These are phyloP conservation scores for Bradypodion ventrale DNA, from an alignment of 2,797 vertebrate species.

Conservation along the genomic window DNA sequence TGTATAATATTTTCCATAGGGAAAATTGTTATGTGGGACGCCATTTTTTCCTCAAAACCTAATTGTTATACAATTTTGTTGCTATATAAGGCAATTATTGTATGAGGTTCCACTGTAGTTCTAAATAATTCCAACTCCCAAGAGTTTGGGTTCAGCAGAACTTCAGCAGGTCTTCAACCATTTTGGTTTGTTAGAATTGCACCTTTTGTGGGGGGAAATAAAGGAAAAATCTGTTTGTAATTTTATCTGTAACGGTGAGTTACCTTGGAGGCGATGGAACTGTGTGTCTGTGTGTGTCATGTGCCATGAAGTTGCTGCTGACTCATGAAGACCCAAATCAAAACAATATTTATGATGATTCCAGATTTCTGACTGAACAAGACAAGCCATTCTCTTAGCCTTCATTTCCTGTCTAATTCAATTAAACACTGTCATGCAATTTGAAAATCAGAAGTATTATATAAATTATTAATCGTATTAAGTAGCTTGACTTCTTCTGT, in stretches of 20 bases:
- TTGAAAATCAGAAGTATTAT: neutral
- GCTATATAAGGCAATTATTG: no score
- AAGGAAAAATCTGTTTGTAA: neutral
- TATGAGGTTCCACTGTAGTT: no score
- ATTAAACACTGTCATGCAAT: no score
- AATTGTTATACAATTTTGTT: no score
- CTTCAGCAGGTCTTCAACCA: no score
- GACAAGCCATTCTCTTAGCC: neutral
- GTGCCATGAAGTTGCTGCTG: no score
- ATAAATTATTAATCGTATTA: neutral
- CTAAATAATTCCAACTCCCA: neutral
- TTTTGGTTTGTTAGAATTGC: no score
- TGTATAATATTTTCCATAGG: no score
- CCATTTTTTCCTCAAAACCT: no score
- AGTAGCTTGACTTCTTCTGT: neutral
- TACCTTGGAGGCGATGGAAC: neutral
- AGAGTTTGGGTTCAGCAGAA: neutral
- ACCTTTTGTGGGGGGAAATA: neutral
- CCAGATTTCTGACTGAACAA: neutral
- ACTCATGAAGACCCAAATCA: neutral
- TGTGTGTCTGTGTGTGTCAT: no score
- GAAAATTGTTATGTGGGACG: no score
- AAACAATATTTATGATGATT: neutral
- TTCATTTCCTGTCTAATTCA: neutral
- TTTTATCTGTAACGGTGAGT: neutral